phyloP scores from a whole-genome alignment of 2,888 invertebrate genomes.

The Eristalis intricaria region DNA sequence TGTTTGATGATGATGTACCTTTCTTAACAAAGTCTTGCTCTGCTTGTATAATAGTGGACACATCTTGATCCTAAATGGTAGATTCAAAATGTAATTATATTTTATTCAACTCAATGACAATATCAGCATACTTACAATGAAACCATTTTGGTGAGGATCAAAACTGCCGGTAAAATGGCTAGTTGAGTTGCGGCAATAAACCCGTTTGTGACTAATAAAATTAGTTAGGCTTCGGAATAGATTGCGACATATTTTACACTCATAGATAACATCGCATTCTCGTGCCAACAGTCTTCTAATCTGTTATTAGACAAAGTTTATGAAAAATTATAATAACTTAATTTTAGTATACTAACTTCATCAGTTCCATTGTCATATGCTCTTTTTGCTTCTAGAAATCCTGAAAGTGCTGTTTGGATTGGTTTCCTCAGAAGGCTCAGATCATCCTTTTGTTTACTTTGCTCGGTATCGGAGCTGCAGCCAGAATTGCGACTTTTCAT shows the following conservation, averaged over 20 bases:
- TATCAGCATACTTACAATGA: constrained; percentile 73
- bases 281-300: constrained; percentile 87
- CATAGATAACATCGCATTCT: constrained; percentile 94
- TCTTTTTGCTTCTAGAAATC: constrained; percentile 87
- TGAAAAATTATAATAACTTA: constrained; percentile 13
- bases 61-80: constrained; percentile 80
- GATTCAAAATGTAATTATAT: background rate
- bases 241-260: constrained; percentile 93
- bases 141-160: constrained; percentile 81
- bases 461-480: constrained; percentile 77
- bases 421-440: constrained; percentile 85
- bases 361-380: constrained; percentile 89
- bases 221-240: constrained; percentile 93
- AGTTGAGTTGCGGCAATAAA: constrained; percentile 87
- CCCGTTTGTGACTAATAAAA: constrained; percentile 93
- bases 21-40: constrained; percentile 81
- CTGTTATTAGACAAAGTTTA: constrained; percentile 82
- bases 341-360: constrained; percentile 83
- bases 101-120: background rate
- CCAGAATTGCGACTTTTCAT: constrained; percentile 73
- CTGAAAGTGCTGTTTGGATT: constrained; percentile 86
- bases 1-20: constrained; percentile 72
- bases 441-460: constrained; percentile 82
- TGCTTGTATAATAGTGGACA: constrained; percentile 82
- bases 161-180: constrained; percentile 81